Evolutionary conservation across 2,113 vertebrate species (phyloP), one percentile per base, ranked within the genome.

Genomic region (Hypomesus transpacificus): DNA sequence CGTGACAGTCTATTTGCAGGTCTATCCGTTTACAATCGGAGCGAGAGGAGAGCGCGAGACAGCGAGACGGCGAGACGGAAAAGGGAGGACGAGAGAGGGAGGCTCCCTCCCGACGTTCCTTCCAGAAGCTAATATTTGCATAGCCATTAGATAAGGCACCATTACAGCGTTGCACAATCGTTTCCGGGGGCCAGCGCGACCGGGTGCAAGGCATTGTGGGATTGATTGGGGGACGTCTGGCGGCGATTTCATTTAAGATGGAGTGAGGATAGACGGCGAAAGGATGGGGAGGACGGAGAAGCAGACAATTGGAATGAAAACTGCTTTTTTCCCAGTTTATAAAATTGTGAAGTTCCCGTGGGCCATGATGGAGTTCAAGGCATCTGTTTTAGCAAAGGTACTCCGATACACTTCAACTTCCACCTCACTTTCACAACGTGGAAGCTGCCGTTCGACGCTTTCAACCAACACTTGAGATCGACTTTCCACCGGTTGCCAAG

Each of bases 71-170:
- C 46, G 68, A 69, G 68, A 16, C 24, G 14, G 53, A 21, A 52
- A 26, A 67, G 14, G 73, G 71, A 20, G 52, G 24, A 69, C 66
- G 72, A 72, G 75, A 63, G 78, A 76, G 82, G 75, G 86, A 82
- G 83, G 74, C 82, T 80, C 82, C 84, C 81, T 80, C 82, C 84
- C 82, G 76, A 86, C 83, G 82, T 78, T 82, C 67, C 57, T 74
- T 76, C 78, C 78, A 82, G 85, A 88, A 87, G 82, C 74, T 84
- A 80, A 84, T 84, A 87, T 88, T 88, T 88, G 87, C 87, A 87
- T 90, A 86, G 85, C 82, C 71, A 73, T 89, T 81, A 87, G 88
- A 88, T 89, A 87, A 87, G 39, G 75, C 74, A 7, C 63, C 80
- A 84, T 86, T 87, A 84, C 68, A 86, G 84, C 79, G 66, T 79